Evolutionary conservation across 2,888 invertebrate genomes (phyloP).

Genomic region (Drosophila tripunctata): DNA sequence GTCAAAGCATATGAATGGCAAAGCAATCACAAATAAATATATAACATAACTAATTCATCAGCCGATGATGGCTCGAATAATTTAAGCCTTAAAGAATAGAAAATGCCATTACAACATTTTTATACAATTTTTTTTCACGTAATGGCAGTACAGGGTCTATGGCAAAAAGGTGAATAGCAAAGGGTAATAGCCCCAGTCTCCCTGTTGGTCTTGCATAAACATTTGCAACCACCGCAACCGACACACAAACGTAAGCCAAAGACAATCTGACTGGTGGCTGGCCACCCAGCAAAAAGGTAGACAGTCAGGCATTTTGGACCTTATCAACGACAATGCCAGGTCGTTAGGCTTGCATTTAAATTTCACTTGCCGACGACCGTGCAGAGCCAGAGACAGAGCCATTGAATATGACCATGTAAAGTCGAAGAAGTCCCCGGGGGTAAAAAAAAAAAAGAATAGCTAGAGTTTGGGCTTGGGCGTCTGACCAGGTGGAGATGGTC

Average conservation of each 20-base stretch:
- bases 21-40: too few species aligned
- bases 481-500: constrained; percentile 6
- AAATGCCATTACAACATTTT: not conserved
- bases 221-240: constrained; percentile 47
- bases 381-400: constrained; percentile 11
- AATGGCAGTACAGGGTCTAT: not conserved
- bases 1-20: too few species aligned
- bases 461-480: constrained; percentile 43
- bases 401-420: constrained; percentile 20
- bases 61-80: too few species aligned
- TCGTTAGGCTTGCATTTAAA: constrained; percentile 79
- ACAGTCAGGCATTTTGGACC: constrained; percentile 54
- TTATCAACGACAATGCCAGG: constrained; percentile 75
- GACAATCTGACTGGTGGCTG: constrained; percentile 20
- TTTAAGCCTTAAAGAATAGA: not conserved
- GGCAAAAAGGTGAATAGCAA: constrained; percentile 10
- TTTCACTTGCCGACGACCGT: constrained; percentile 49
- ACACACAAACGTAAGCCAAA: constrained; percentile 22
- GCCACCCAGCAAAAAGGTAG: constrained; percentile 33
- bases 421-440: constrained; percentile 23
- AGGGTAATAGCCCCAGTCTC: constrained; percentile 9
- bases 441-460: not conserved
- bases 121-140: not conserved
- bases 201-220: constrained; percentile 49
- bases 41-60: too few species aligned